phyloP scores from a whole-genome alignment of 2,797 vertebrate genomes.

The Lophotriccus pileatus region DNA sequence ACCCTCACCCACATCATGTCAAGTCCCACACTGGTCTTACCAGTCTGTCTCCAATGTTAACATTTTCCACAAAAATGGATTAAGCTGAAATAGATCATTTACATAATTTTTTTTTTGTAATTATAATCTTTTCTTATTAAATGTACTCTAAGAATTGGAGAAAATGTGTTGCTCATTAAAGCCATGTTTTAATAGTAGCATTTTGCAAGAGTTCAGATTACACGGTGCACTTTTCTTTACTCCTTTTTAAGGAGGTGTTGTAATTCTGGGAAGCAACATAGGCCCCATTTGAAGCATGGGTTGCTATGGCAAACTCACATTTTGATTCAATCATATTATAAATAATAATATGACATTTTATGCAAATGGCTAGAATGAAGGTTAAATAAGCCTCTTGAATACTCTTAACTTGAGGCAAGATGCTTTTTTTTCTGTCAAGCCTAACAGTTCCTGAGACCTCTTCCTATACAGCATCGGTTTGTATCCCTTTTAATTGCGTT shows the following conservation, averaged over 20 bases:
- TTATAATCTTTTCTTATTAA: neutral
- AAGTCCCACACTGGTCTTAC: neutral
- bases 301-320: slow-evolving; percentile 16
- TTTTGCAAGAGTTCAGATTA: neutral
- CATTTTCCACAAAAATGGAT: neutral
- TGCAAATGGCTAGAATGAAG: neutral
- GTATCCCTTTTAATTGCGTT: neutral
- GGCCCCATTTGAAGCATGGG: neutral
- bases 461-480: neutral
- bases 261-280: neutral
- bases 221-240: neutral
- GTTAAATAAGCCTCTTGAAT: neutral
- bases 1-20: neutral
- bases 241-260: neutral
- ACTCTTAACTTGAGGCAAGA: neutral
- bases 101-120: neutral
- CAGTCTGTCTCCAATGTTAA: neutral
- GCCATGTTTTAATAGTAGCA: slow-evolving; percentile 15
- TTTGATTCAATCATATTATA: slow-evolving; percentile 11
- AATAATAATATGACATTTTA: slow-evolving; percentile 12
- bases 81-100: neutral
- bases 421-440: neutral
- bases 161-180: slow-evolving; percentile 42
- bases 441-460: neutral
- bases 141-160: neutral